Conservation (phyloP, 35 echinoderm and acorn worm genomes). For the Nesometra sesokonis region DNA sequence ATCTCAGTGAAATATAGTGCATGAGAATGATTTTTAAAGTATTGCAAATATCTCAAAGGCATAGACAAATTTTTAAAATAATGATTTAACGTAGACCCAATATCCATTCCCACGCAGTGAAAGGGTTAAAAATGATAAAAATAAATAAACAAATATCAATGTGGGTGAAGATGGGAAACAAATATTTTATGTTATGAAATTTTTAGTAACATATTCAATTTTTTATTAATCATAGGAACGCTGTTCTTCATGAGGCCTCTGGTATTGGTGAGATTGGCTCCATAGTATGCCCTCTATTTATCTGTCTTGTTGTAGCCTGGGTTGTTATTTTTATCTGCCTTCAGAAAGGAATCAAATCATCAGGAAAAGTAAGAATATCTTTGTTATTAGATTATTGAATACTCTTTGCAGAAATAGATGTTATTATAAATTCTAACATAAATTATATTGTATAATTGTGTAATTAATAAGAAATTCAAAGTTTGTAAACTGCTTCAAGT, state of each 20-base stretch:
- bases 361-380: slow-evolving; percentile 1
- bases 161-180: background rate
- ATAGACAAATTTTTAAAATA: too few relatives aligned
- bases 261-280: background rate
- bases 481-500: too few relatives aligned
- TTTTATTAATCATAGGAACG: background rate
- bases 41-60: too few relatives aligned
- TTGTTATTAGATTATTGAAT: background rate
- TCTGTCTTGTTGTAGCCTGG: background rate
- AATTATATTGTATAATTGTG: too few relatives aligned
- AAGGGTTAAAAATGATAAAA: too few relatives aligned
- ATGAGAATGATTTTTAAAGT: too few relatives aligned
- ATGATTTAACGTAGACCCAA: too few relatives aligned
- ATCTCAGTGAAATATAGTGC: too few relatives aligned
- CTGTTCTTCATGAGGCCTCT: background rate
- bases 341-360: background rate
- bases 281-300: background rate
- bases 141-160: background rate
- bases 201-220: background rate
- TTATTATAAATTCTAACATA: too few relatives aligned
- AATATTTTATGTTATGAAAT: background rate
- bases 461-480: too few relatives aligned
- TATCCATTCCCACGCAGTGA: too few relatives aligned
- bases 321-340: slow-evolving; percentile 10
- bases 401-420: too few relatives aligned